Conservation (phyloP, 2,113 vertebrate species). For the Brevimyrus niger region DNA sequence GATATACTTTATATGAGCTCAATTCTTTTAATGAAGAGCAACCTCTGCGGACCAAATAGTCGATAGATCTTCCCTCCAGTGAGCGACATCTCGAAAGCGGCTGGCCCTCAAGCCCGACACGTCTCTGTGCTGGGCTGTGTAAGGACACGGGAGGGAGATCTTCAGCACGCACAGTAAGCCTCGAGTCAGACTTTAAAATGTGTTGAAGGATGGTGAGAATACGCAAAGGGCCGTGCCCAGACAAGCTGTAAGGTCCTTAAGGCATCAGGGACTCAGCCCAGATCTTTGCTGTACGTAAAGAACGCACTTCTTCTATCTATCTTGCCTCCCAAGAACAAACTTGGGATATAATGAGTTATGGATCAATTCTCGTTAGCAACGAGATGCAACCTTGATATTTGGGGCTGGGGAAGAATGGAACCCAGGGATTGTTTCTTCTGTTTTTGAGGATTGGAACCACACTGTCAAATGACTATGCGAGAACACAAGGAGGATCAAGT, state of each 20-base stretch:
- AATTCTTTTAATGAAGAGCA: not conserved
- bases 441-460: not conserved
- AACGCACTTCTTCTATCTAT: not conserved
- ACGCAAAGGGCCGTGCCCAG: conserved; percentile 35
- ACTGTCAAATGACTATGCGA: not conserved
- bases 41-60: not conserved
- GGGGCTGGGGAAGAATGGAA: not conserved
- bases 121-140: not conserved
- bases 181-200: conserved; percentile 42
- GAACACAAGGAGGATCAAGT: not conserved
- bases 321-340: not conserved
- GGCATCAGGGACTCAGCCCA: not conserved
- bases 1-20: not conserved
- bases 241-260: not conserved
- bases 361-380: not conserved
- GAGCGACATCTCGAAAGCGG: conserved; percentile 21
- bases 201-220: conserved; percentile 34
- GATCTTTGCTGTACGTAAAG: not conserved
- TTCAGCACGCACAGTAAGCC: conserved; percentile 10
- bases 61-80: not conserved
- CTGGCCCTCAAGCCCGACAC: conserved; percentile 24
- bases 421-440: not conserved
- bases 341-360: not conserved
- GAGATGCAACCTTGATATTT: not conserved
- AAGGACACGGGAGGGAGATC: conserved; percentile 6